Conservation (phyloP, 2,888 invertebrate species). For the Gnatocerus cornutus region DNA sequence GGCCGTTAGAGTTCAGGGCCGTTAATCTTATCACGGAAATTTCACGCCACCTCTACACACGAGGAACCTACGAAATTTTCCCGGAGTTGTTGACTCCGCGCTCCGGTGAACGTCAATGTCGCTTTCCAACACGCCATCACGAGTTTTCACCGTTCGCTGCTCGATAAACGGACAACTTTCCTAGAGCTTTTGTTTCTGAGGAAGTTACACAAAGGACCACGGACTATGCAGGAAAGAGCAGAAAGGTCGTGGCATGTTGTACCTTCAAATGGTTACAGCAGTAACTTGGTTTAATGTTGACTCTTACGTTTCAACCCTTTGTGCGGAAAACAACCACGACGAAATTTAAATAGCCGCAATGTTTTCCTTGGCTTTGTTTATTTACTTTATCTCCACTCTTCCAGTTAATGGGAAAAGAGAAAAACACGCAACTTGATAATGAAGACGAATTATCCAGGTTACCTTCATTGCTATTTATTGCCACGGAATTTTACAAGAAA, state of each 20-base stretch:
- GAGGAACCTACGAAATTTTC: constrained; percentile 47
- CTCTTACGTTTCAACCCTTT: background rate
- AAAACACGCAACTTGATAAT: background rate
- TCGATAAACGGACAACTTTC: constrained; percentile 42
- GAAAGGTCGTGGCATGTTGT: constrained; percentile 24
- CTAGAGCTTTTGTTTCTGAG: constrained; percentile 33
- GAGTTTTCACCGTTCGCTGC: constrained; percentile 27
- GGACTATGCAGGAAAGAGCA: constrained; percentile 12
- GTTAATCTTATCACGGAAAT: constrained; percentile 61
- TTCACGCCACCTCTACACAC: constrained; percentile 54
- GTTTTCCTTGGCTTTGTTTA: constrained; percentile 1
- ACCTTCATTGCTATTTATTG: background rate
- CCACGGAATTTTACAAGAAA: background rate
- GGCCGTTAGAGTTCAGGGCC: constrained; percentile 58
- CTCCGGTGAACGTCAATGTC: constrained; percentile 44
- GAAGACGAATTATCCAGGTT: background rate
- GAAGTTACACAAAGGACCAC: constrained; percentile 30
- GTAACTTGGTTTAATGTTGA: constrained; percentile 1
- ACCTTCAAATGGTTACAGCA: background rate
- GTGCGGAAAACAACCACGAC: background rate
- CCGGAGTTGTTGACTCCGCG: constrained; percentile 49
- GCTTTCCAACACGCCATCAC: constrained; percentile 24
- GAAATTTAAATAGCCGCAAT: constrained; percentile 2
- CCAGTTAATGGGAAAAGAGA: background rate
- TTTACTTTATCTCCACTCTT: background rate